A percentile compares a stretch with the other conserved stretches of the same genome.
Conservation (phyloP, 2,888 invertebrate genomes). For the Drosophila hamatofila region DNA sequence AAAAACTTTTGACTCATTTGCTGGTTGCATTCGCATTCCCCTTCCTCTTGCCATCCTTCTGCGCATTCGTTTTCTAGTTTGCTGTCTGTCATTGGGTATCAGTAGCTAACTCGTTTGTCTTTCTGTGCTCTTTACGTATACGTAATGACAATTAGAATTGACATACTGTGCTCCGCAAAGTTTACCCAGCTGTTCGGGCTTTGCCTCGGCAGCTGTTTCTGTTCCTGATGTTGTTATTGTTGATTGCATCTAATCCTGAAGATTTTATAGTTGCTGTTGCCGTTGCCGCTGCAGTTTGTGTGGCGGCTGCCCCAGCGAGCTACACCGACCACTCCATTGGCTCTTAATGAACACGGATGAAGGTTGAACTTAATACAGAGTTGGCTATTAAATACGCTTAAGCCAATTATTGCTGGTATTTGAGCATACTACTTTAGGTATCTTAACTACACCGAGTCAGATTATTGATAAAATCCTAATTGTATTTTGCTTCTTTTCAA, state of each 20-base stretch:
- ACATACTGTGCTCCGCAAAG: conserved; percentile 68
- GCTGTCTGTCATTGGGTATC: conserved; percentile 73
- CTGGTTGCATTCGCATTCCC: conserved; percentile 8
- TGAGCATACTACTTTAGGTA: conserved; percentile 1
- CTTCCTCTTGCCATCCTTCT: background rate
- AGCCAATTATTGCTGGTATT: conserved; percentile 32
- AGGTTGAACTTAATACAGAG: conserved; percentile 25
- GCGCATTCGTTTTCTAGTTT: conserved; percentile 59
- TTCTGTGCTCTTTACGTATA: conserved; percentile 78
- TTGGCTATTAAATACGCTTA: conserved; percentile 44
- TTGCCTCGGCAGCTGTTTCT: conserved; percentile 30
- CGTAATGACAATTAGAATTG: conserved; percentile 81
- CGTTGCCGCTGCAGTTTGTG: conserved; percentile 13
- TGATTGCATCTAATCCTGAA: conserved; percentile 80
- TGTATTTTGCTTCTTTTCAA: background rate
- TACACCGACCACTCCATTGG: conserved; percentile 40
- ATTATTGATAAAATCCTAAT: background rate
- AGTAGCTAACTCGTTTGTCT: conserved; percentile 80
- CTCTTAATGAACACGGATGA: conserved; percentile 65
- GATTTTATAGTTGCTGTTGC: conserved; percentile 70
- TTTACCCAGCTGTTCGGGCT: conserved; percentile 57
- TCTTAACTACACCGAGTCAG: background rate
- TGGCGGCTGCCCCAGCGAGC: conserved; percentile 5
- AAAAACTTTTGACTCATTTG: conserved; percentile 71
- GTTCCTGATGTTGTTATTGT: conserved; percentile 68